Base-by-base conservation (phyloP, 2,888 invertebrate genomes). In the Atethmia centrago region DNA sequence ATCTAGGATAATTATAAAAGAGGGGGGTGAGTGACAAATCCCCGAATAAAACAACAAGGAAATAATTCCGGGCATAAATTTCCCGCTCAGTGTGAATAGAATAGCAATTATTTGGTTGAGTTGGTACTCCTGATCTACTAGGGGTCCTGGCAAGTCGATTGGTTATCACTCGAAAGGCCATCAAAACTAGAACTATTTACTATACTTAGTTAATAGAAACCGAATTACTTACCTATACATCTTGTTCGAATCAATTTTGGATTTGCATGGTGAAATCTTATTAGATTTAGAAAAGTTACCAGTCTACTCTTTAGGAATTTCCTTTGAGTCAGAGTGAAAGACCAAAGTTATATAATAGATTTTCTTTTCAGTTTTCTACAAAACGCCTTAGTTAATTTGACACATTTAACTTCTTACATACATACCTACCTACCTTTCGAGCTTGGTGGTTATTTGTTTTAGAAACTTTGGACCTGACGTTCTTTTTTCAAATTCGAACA, bases 21-120 rank as follows among this genome's bases (percentile, higher is more conserved):
- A 91, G 92, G 93, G 31, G 94, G 92, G 93, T 92, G 94, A 94
- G 93, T 95, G 96, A 96, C 95, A 96, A 96, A 96, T 95, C 95
- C 95, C 91, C 95, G 92, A 95, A 96, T 96, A 96, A 96, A 96
- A 96, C 96, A 96, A 96, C 96, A 96, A 94, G 96, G 95, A 96
- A 95, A 96, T 96, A 96, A 96, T 96, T 96, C 95, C 92, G 92
- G 87, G 83, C 90, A 95, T 96, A 96, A 96, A 96, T 96, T 92
- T 93, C 89, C 90, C 94, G 93, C 94, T 92, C 93, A 91, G 95
- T 95, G 95, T 95, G 96, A 96, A 96, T 96, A 94, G 96, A 96
- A 96, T 96, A 96, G 95, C 96, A 96, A 96, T 96, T 96, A 96
- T 96, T 94, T 95, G 96, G 95, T 94, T 95, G 95, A 95, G 93